Base-by-base conservation (phyloP, 2,797 vertebrate genomes). In the Arctocebus calabarensis region DNA sequence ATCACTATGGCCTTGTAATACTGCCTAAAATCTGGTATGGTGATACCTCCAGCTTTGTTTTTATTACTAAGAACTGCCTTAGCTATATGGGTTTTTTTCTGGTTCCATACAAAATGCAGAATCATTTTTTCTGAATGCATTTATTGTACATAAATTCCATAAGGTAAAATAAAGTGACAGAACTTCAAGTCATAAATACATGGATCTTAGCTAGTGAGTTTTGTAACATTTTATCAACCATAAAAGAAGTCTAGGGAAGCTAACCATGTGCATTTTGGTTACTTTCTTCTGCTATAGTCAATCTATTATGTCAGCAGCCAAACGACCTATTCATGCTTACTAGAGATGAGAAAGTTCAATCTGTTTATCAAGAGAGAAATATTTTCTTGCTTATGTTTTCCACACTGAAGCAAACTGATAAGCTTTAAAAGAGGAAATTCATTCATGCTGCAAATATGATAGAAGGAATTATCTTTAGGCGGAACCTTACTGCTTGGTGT, bases 341-440 rank as follows among this genome's bases (percentile, higher is more conserved):
- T 75, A 74, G 73, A 94, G 68, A 85, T 96, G 90, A 94, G 61
- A 92, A 97, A 88, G 64, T 96, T 96, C 95, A 97, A 74, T 70
- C 98, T 97, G 59, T 93, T 98, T 96, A 97, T 96, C 78, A 91
- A 88, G 55, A 96, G 3, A 94, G 78, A 96, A 94, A 94, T 64
- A 92, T 90, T 95, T 68, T 23, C 34, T 94, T 81, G 87, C 71
- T 95, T 93, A 84, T 91, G 93, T 97, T 97, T 96, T 94, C 85
- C 90, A 97, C 25, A 77, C 59, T 90, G 95, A 95, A 86, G 34
- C 81, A 95, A 96, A 96, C 62, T 37, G 90, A 93, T 88, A 95
- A 91, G 68, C 32, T 96, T 95, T 52, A 43, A 95, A 96, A 96
- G 25, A 90, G 9, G 59, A 97, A 95, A 96, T 94, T 55, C 32